These are phyloP conservation scores for Microdon myrmicae DNA, from an alignment of 2,888 invertebrate species.

Conservation along the genomic window DNA sequence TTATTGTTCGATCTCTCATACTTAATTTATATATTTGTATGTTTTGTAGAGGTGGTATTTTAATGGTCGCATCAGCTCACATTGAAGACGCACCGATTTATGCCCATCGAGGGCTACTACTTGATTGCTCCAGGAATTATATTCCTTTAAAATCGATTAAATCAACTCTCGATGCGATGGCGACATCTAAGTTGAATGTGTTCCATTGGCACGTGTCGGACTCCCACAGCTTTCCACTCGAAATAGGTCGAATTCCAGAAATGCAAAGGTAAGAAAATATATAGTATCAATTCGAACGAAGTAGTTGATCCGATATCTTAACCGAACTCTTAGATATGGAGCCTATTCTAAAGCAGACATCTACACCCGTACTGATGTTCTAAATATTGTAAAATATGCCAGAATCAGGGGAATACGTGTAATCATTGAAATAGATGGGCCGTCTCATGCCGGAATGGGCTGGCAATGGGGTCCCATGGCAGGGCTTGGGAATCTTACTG, in stretches of 20 bases:
- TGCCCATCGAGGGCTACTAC: constrained; percentile 84
- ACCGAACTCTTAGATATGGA: constrained; percentile 72
- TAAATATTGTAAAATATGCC: constrained; percentile 79
- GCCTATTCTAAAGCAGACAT: constrained; percentile 77
- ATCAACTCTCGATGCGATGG: constrained; percentile 82
- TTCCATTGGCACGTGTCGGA: constrained; percentile 94
- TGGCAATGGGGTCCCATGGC: constrained; percentile 80
- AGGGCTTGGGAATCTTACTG: constrained; percentile 73
- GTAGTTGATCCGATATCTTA: constrained; percentile 3
- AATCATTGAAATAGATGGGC: constrained; percentile 89
- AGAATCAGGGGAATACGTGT: constrained; percentile 83
- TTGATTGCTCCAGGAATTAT: constrained; percentile 92
- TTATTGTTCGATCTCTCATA: too few species aligned
- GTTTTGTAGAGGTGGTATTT: constrained; percentile 69
- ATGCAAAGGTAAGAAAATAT: constrained; percentile 73
- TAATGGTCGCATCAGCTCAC: constrained; percentile 72
- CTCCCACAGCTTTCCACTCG: constrained; percentile 91
- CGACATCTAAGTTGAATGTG: constrained; percentile 88
- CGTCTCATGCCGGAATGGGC: constrained; percentile 85
- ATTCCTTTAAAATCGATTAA: constrained; percentile 77
- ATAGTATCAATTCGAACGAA: background rate
- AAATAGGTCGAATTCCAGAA: constrained; percentile 78
- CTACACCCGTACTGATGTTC: constrained; percentile 75
- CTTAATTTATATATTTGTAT: background rate
- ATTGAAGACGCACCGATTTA: constrained; percentile 84